These are phyloP conservation scores for Orbicella faveolata DNA, from an alignment of 64 coral and sea anemone genomes.

Conservation along the genomic window DNA sequence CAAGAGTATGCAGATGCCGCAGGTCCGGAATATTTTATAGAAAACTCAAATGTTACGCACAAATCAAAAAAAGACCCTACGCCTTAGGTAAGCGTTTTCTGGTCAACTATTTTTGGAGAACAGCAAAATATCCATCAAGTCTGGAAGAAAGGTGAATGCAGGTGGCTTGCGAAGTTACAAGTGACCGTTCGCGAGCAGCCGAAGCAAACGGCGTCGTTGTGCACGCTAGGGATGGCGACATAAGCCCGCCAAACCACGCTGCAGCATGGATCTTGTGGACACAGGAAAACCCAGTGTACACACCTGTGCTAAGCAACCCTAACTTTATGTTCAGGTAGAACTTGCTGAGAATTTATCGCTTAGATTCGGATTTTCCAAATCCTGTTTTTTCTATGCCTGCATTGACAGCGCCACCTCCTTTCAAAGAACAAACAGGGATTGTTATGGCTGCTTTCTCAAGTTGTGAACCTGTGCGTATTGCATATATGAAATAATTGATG, in stretches of 20 bases:
- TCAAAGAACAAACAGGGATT: slow-evolving; percentile 26
- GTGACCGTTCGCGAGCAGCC: neutral
- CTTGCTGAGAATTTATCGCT: slow-evolving; percentile 34
- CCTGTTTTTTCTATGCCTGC: slow-evolving; percentile 17
- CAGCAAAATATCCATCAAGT: too few relatives aligned
- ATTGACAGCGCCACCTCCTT: slow-evolving; percentile 41
- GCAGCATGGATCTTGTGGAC: slow-evolving; percentile 44
- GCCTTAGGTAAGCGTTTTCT: too few relatives aligned
- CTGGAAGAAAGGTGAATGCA: too few relatives aligned
- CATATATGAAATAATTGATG: slow-evolving; percentile 57
- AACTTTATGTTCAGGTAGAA: neutral
- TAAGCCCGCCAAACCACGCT: slow-evolving; percentile 3
- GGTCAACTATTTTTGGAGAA: too few relatives aligned
- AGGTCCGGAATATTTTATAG: too few relatives aligned
- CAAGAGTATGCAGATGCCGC: too few relatives aligned
- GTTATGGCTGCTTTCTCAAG: slow-evolving; percentile 44
- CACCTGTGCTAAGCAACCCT: slow-evolving; percentile 27
- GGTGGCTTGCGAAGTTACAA: slow-evolving; percentile 30
- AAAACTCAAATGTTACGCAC: too few relatives aligned
- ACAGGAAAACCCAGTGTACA: slow-evolving; percentile 58
- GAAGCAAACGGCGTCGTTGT: slow-evolving; percentile 33
- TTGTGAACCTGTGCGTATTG: slow-evolving; percentile 47
- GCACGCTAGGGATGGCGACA: slow-evolving; percentile 31
- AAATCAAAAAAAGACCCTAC: too few relatives aligned
- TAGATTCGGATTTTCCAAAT: neutral